These are phyloP conservation scores for Calliopum simillimum DNA, from an alignment of 2,888 invertebrate species.

Conservation along the genomic window DNA sequence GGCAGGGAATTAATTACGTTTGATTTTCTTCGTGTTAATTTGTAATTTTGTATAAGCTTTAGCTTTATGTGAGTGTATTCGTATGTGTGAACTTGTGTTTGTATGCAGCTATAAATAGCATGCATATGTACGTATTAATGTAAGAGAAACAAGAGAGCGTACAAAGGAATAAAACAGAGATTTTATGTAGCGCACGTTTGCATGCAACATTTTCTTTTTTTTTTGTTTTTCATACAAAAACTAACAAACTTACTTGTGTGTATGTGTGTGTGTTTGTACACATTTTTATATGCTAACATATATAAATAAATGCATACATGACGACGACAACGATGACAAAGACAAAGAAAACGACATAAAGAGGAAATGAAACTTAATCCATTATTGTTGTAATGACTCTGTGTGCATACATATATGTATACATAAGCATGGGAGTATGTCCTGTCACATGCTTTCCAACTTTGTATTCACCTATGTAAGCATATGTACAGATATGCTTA, in stretches of 20 bases:
- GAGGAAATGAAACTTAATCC: constrained; percentile 45
- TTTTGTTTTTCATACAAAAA: neutral
- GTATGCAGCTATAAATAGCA: neutral
- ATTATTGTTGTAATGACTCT: constrained; percentile 51
- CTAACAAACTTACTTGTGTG: constrained; percentile 4
- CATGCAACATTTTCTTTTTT: neutral
- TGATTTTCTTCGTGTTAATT: constrained; percentile 34
- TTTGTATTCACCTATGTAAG: neutral
- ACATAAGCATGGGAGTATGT: neutral
- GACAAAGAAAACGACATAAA: neutral
- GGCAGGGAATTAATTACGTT: constrained; percentile 28
- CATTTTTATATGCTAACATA: neutral
- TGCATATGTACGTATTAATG: neutral
- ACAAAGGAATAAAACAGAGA: neutral
- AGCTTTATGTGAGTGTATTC: constrained; percentile 6
- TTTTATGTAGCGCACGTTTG: neutral
- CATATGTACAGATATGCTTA: neutral
- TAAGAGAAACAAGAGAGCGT: neutral
- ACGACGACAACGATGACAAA: neutral
- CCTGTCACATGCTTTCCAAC: constrained; percentile 8
- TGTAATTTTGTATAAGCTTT: constrained; percentile 30
- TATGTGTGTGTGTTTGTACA: constrained; percentile 22
- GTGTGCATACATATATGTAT: neutral
- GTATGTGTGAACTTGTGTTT: constrained; percentile 9
- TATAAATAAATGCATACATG: constrained; percentile 3